Evolutionary conservation across 2,888 invertebrate species (phyloP).

Genomic region (Agrochola lychnidis): DNA sequence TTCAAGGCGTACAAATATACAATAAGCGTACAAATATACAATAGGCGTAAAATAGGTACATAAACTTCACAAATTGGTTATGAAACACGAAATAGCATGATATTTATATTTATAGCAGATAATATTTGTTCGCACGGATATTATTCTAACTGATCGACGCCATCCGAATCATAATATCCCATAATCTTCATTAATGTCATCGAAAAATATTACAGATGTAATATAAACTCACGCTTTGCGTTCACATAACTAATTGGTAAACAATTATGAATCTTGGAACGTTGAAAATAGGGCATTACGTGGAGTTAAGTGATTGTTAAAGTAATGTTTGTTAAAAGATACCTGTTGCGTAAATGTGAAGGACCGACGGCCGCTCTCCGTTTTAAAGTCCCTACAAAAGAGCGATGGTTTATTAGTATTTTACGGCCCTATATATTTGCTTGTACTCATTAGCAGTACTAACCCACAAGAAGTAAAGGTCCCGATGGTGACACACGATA

Average conservation of each 20-base stretch:
- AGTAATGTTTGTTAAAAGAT: conserved; percentile 27
- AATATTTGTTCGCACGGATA: conserved; percentile 18
- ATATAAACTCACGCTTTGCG: not conserved
- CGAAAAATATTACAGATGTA: conserved; percentile 47
- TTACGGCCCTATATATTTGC: conserved; percentile 3
- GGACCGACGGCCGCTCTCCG: conserved; percentile 61
- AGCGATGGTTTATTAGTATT: conserved; percentile 59
- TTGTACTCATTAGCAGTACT: conserved; percentile 16
- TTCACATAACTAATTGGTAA: not conserved
- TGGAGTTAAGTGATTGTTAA: conserved; percentile 4
- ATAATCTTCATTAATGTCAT: conserved; percentile 56
- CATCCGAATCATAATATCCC: conserved; percentile 37
- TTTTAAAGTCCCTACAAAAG: conserved; percentile 54
- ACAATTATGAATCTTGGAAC: conserved; percentile 28
- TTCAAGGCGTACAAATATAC: too few species aligned
- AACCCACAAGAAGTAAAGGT: conserved; percentile 46
- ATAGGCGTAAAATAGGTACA: too few species aligned
- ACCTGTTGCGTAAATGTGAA: conserved; percentile 67
- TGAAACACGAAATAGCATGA: too few species aligned
- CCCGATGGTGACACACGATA: conserved; percentile 21
- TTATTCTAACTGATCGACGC: conserved; percentile 36
- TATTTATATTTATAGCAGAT: not conserved
- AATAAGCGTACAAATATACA: too few species aligned
- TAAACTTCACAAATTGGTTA: too few species aligned
- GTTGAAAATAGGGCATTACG: not conserved